These are phyloP conservation scores for Girardinus metallicus DNA, from an alignment of 2,797 vertebrate genomes.

Conservation along the genomic window DNA sequence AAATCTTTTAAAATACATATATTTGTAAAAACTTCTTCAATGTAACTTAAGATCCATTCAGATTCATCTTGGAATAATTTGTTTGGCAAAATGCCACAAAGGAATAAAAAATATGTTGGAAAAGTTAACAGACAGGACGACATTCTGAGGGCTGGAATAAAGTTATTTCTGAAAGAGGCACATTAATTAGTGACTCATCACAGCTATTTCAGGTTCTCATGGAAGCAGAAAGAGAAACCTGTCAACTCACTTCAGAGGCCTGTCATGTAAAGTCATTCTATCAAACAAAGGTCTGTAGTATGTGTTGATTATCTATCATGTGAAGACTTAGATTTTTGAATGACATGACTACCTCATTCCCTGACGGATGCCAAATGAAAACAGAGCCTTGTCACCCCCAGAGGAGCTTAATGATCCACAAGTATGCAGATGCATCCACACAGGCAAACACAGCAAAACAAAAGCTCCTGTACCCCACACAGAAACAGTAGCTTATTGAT, in stretches of 20 bases:
- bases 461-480: constrained; percentile 29
- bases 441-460: constrained; percentile 39
- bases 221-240: constrained; percentile 42
- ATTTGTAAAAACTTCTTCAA: background rate
- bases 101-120: constrained; percentile 8
- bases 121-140: constrained; percentile 18
- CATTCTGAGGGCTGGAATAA: constrained; percentile 19
- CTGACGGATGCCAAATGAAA: constrained; percentile 71
- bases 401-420: constrained; percentile 72
- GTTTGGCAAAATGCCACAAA: background rate
- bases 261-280: constrained; percentile 57
- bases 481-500: constrained; percentile 78
- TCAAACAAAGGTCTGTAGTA: constrained; percentile 33
- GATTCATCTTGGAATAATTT: constrained; percentile 1
- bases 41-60: background rate
- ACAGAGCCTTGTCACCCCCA: constrained; percentile 66
- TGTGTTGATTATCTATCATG: constrained; percentile 70
- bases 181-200: constrained; percentile 57
- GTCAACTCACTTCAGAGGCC: constrained; percentile 51
- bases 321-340: constrained; percentile 64
- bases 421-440: constrained; percentile 40
- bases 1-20: background rate
- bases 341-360: constrained; percentile 60
- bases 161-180: constrained; percentile 41
- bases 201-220: constrained; percentile 33